Conservation (phyloP, 2,888 invertebrate genomes). For the Nymphalis urticae region DNA sequence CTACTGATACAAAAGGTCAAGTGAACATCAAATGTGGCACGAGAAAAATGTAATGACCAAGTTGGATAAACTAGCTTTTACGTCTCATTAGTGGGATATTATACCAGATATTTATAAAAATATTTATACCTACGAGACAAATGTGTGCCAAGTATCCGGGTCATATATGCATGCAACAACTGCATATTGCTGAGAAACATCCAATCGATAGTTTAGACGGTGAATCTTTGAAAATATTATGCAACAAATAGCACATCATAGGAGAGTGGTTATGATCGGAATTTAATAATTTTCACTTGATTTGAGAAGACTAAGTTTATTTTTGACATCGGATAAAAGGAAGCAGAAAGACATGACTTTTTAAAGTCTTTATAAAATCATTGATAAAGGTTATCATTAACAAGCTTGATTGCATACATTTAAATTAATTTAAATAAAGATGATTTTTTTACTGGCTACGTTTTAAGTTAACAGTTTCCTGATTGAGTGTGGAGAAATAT, state of each 20-base stretch:
- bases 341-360: constrained; percentile 19
- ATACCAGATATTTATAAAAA: neutral
- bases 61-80: constrained; percentile 7
- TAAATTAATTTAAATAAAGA: neutral
- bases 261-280: constrained; percentile 44
- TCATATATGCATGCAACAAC: constrained; percentile 48
- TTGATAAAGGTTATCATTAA: neutral
- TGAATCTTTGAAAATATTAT: constrained; percentile 46
- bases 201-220: constrained; percentile 48
- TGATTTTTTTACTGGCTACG: neutral
- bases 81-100: neutral
- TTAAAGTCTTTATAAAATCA: neutral
- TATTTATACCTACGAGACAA: constrained; percentile 3
- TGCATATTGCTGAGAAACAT: constrained; percentile 47
- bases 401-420: neutral
- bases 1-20: constrained; percentile 37
- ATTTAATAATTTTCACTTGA: constrained; percentile 19
- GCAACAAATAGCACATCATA: constrained; percentile 43
- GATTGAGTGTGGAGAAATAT: too few species aligned
- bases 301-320: neutral
- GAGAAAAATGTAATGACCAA: constrained; percentile 22
- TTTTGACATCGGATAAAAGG: constrained; percentile 15
- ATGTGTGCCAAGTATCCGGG: constrained; percentile 46
- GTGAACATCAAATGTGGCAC: constrained; percentile 22
- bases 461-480: neutral